These are phyloP conservation scores for Ornithorhynchus anatinus DNA, from an alignment of 2,113 vertebrate species.

Conservation along the genomic window DNA sequence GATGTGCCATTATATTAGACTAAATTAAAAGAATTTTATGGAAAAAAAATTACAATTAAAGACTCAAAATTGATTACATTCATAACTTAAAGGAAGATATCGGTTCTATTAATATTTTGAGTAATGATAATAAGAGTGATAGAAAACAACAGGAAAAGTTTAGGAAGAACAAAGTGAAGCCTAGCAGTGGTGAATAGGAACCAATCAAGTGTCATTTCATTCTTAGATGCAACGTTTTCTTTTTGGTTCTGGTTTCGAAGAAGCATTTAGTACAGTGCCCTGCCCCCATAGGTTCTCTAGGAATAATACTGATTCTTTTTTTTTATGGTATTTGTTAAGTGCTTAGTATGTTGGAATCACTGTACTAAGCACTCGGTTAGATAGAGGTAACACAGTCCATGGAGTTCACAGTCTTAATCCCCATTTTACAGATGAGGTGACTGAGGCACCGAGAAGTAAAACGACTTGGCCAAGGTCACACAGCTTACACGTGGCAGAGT, in stretches of 20 bases:
- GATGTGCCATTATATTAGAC: conserved; percentile 86
- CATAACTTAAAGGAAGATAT: conserved; percentile 77
- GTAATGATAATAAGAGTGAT: conserved; percentile 66
- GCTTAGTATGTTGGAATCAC: not conserved
- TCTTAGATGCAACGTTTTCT: not conserved
- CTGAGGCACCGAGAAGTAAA: no score
- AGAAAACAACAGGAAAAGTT: conserved; percentile 65
- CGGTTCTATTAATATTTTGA: conserved; percentile 76
- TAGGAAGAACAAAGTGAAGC: conserved; percentile 37
- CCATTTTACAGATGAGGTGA: no score
- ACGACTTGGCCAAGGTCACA: no score
- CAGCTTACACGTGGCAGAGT: no score
- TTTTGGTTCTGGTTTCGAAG: conserved; percentile 1
- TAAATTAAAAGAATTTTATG: conserved; percentile 86
- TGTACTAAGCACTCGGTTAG: no score
- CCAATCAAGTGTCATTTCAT: not conserved
- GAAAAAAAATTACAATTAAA: conserved; percentile 85
- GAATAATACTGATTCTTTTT: no score
- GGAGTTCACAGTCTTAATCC: no score
- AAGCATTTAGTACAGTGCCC: no score
- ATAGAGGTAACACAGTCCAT: no score
- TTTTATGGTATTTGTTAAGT: not conserved
- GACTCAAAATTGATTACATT: conserved; percentile 81
- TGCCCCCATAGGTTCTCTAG: no score
- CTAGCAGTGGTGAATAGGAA: conserved; percentile 12